Evolutionary conservation across 2,797 vertebrate species (phyloP).

Genomic region (Acipenser transmontanus): DNA sequence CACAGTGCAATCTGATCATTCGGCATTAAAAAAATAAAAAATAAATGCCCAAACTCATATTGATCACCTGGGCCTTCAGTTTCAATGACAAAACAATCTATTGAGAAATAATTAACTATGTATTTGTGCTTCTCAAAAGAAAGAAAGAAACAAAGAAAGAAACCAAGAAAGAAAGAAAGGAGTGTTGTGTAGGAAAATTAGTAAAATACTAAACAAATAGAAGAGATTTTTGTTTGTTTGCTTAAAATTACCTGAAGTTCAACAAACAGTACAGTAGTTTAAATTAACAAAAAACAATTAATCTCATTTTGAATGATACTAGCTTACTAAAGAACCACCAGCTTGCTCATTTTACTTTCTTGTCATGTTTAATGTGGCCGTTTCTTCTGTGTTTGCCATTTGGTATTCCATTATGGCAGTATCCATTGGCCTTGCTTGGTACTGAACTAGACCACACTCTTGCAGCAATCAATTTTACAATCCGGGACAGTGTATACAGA

Average conservation of each 20-base stretch:
- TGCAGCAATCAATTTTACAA: slow-evolving; percentile 58
- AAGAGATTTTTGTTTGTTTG: slow-evolving; percentile 44
- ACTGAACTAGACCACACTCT: slow-evolving; percentile 48
- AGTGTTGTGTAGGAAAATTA: slow-evolving; percentile 5
- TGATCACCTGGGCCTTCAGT: too few species aligned
- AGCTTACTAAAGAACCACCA: too few species aligned
- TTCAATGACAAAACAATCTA: too few species aligned
- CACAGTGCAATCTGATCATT: too few species aligned
- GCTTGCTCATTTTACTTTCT: slow-evolving; percentile 82
- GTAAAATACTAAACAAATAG: slow-evolving; percentile 56
- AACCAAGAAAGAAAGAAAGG: too few species aligned
- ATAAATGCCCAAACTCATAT: too few species aligned
- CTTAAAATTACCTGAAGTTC: slow-evolving; percentile 36
- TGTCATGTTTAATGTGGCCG: slow-evolving; percentile 83
- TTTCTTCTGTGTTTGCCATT: slow-evolving; percentile 92
- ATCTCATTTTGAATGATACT: too few species aligned
- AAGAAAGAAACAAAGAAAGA: not conserved
- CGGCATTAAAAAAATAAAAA: too few species aligned
- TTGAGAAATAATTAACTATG: too few species aligned
- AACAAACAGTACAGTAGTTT: slow-evolving; percentile 28
- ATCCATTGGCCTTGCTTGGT: slow-evolving; percentile 73
- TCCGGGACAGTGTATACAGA: slow-evolving; percentile 54
- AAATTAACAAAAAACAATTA: too few species aligned
- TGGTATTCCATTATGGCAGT: slow-evolving; percentile 82
- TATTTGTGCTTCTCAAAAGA: not conserved